A percentile compares a stretch with the other conserved stretches of the same genome.
These are phyloP conservation scores for Rhea pennata DNA, from an alignment of 2,113 vertebrate species.

Conservation along the genomic window DNA sequence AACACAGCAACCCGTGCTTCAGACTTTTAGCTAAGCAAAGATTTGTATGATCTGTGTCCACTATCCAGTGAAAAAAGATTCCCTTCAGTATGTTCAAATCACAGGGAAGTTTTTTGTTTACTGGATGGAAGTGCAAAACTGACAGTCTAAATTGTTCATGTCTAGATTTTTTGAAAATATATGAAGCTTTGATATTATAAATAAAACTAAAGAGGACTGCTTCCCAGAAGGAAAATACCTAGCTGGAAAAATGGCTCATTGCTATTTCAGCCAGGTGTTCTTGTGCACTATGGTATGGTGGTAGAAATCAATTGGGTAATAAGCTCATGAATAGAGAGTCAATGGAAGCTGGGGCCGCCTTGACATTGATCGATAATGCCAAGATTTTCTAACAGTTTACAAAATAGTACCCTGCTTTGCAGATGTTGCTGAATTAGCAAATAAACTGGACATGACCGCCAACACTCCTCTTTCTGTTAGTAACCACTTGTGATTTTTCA, in stretches of 20 bases:
- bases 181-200: neutral
- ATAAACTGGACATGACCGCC: neutral
- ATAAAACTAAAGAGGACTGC: neutral
- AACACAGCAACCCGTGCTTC: neutral
- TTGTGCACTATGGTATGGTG: neutral
- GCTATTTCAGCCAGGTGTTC: neutral
- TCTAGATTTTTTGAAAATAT: neutral
- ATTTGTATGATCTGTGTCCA: neutral
- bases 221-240: slow-evolving; percentile 1
- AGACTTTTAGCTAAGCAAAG: neutral
- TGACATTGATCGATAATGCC: neutral
- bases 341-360: slow-evolving; percentile 6
- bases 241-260: slow-evolving; percentile 1
- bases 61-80: neutral
- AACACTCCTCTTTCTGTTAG: neutral
- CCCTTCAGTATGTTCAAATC: neutral
- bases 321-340: neutral
- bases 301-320: slow-evolving; percentile 32
- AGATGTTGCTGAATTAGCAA: neutral
- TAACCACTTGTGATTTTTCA: neutral
- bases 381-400: slow-evolving; percentile 19
- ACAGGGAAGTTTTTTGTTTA: neutral
- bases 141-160: neutral
- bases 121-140: neutral
- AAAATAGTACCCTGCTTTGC: neutral